phyloP scores from a whole-genome alignment of 2,113 vertebrate species.

The Scalopus aquaticus region DNA sequence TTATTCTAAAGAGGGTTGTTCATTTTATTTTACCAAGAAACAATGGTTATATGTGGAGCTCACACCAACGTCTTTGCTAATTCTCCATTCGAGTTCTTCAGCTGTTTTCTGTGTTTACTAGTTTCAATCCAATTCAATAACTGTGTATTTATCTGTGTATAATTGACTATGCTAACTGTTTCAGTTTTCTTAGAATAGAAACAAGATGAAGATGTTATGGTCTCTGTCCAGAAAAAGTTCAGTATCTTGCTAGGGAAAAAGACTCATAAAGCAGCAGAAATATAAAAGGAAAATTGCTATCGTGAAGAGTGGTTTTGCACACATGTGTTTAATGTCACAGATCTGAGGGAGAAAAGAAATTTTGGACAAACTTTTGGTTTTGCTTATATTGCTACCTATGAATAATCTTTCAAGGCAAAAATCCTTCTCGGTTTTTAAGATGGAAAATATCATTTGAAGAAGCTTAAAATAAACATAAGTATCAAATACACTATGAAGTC shows the following conservation, averaged over 20 bases:
- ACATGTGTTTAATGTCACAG: constrained; percentile 68
- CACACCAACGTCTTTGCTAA: neutral
- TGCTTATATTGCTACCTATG: constrained; percentile 73
- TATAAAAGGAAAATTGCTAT: neutral
- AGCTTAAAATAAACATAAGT: constrained; percentile 48
- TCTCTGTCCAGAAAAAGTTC: neutral
- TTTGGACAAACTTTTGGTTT: constrained; percentile 65
- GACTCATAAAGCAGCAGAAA: constrained; percentile 29
- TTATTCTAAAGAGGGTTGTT: neutral
- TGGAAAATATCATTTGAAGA: constrained; percentile 66
- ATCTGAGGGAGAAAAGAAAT: constrained; percentile 41
- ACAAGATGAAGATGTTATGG: neutral
- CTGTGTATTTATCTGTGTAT: neutral
- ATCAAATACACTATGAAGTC: constrained; percentile 57
- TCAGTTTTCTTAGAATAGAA: neutral
- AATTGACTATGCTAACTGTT: neutral
- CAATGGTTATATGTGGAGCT: neutral
- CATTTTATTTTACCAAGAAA: constrained; percentile 8
- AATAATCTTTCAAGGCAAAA: constrained; percentile 76
- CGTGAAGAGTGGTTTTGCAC: constrained; percentile 46
- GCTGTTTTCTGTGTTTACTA: constrained; percentile 6
- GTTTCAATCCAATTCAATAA: neutral
- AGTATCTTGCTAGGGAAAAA: neutral
- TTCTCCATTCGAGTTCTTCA: neutral
- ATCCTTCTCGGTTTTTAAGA: constrained; percentile 64